Base-by-base conservation (phyloP, 1,140 invertebrate species). In the Camponotus vicinus region DNA sequence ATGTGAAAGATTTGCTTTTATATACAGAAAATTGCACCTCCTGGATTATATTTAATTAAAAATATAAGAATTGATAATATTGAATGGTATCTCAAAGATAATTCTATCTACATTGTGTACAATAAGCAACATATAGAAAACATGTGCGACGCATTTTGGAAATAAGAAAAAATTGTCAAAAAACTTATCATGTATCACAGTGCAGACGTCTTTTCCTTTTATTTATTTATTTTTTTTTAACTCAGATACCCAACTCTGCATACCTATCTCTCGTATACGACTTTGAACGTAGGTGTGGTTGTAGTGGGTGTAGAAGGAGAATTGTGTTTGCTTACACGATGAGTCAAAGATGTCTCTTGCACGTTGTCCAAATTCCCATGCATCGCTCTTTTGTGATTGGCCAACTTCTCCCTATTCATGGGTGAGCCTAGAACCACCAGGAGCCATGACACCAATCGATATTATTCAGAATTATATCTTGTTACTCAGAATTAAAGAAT, bases 341-440 rank as follows among this genome's bases (percentile, higher is more conserved):
- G 94, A 93, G 95, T 97, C 93, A 97, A 95, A 80, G 97, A 97
- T 66, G 97, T 97, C 95, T 97, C 97, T 95, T 97, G 97, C 89
- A 97, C 96, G 93, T 95, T 96, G 90, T 96, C 95, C 95, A 96
- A 95, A 93, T 96, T 96, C 93, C 96, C 96, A 90, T 95, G 96
- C 92, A 96, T 95, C 91, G 95, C 93, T 95, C 93, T 95, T 91
- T 95, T 95, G 92, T 97, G 97, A 94, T 97, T 97, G 93, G 97
- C 97, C 95, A 97, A 95, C 95, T 97, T 97, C 95, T 97, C 96
- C 94, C 96, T 97, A 95, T 97, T 97, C 94, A 97, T 97, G 83
- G 97, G 97, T 86, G 97, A 97, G 93, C 97, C 97, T 97, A 93
- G 88, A 95, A 94, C 84, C 88, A 93, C 91, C 88, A 92, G 59